Base-by-base conservation (phyloP, 2,113 vertebrate genomes). In the Micronycteris hirsuta region DNA sequence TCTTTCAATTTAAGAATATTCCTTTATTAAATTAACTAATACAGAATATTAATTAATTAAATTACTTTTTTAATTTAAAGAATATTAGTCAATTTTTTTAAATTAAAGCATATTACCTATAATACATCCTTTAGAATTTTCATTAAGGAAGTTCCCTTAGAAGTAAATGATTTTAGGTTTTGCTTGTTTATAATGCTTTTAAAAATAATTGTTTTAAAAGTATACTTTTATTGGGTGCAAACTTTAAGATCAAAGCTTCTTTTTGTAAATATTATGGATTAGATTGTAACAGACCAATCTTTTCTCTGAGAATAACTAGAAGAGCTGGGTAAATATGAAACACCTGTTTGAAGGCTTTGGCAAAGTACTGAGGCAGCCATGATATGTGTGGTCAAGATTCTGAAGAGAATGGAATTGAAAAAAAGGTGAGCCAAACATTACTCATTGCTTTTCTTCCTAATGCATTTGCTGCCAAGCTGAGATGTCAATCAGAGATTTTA, bases 261-360 rank as follows among this genome's bases (percentile, higher is more conserved):
- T 36, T 67, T 96, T 90, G 45, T 78, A 91, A 63, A 19, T 92
- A 82, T 95, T 89, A 87, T 86, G 47, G 61, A 85, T 81, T 83
- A n/a, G 49, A 33, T 77, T 73, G 4, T 43, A 36, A 65, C 43
- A 89, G 28, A 91, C 33, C 56, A 58, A 14, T 85, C 13, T 80
- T 63, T n/a, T 70, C 31, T 73, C 63, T 63, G 22, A 89, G 43
- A 68, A 81, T 33, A 82, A 78, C 47, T 77, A 16, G 92, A 74
- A 89, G 54, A 43, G 15, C 52, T 73, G 38, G 26, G n/a, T 74
- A 67, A 65, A 73, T 86, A 36, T 56, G 73, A 89, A 93, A 73
- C 33, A 87, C 71, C 33, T 78, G 17, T 89, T 61, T 68, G 65
- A 41, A 80, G 17, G 31, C 20, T 17, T 20, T 93, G 82, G 45